phyloP scores from a whole-genome alignment of 2,113 vertebrate genomes.

The Hippopotamus amphibius region DNA sequence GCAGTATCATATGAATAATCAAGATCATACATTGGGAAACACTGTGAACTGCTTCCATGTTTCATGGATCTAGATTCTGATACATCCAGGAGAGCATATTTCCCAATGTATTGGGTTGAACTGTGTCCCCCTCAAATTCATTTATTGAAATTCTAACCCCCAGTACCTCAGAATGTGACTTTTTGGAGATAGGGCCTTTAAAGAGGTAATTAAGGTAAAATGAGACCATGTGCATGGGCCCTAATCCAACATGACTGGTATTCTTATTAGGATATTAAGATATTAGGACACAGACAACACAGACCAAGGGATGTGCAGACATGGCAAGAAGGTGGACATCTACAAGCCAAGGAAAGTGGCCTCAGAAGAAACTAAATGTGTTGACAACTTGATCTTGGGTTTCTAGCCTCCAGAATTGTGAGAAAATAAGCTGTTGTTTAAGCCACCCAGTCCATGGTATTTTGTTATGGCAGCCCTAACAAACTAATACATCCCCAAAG shows the following conservation, averaged over 20 bases:
- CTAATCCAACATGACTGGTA: not conserved
- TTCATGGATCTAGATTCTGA: slow-evolving; percentile 6
- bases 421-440: not conserved
- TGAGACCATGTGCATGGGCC: not conserved
- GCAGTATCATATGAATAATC: not conserved
- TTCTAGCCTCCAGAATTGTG: not conserved
- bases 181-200: not conserved
- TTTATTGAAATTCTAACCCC: not conserved
- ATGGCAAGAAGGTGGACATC: not conserved
- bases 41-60: not conserved
- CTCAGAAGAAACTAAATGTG: not conserved
- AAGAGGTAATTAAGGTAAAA: not conserved
- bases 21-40: not conserved
- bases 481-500: not conserved
- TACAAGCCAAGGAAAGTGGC: not conserved
- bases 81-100: not conserved
- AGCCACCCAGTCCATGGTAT: not conserved
- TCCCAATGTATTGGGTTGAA: not conserved
- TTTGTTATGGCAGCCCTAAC: not conserved
- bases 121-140: not conserved
- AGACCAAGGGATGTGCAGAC: not conserved
- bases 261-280: not conserved
- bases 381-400: not conserved
- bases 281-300: not conserved
- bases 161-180: not conserved